Percentiles rank a stretch among this genome's conserved stretches.
These are phyloP conservation scores for Meleagris gallopavo DNA, from an alignment of 2,113 vertebrate genomes.

Conservation along the genomic window DNA sequence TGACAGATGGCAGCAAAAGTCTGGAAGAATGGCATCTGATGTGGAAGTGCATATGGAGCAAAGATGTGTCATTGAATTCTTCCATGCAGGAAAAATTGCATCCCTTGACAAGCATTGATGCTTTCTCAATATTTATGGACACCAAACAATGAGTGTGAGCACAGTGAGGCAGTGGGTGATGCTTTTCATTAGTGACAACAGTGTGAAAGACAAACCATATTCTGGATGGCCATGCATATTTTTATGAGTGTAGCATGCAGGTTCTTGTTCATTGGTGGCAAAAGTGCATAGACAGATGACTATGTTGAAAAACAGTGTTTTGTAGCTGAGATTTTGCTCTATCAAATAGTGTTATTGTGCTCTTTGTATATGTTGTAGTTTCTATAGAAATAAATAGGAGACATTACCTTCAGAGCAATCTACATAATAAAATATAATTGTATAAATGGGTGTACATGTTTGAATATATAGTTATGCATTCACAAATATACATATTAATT, in stretches of 20 bases:
- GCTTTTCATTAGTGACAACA: background rate
- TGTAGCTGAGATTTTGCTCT: background rate
- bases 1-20: background rate
- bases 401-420: background rate
- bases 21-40: background rate
- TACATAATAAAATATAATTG: background rate
- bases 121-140: background rate
- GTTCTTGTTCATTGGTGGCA: too few species aligned
- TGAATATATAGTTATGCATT: background rate
- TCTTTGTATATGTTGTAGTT: background rate
- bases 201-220: background rate
- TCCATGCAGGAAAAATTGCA: background rate
- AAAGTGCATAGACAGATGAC: background rate
- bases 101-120: background rate
- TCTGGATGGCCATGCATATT: background rate
- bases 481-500: background rate
- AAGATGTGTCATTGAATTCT: background rate
- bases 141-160: background rate
- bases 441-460: background rate
- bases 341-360: background rate
- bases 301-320: background rate
- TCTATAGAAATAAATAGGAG: background rate
- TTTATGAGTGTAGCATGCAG: too few species aligned
- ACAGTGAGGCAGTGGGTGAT: background rate
- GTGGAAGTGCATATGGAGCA: background rate